Base-by-base conservation (phyloP, 2,113 vertebrate genomes). In the Bufo gargarizans region DNA sequence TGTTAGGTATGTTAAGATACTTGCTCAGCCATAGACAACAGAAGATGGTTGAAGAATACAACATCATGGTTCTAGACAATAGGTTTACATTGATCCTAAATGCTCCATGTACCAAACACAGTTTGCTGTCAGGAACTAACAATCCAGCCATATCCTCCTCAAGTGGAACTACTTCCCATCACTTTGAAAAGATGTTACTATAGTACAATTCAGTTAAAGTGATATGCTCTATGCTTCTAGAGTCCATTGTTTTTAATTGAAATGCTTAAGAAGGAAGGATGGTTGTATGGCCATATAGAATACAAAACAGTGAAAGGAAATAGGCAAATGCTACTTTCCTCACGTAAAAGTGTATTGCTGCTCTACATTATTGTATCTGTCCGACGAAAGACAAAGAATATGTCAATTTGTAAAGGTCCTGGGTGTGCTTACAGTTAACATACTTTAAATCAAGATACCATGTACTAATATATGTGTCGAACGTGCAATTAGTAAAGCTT, bases 101-200 rank as follows among this genome's bases (percentile, higher is more conserved):
- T 94, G 95, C 96, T 93, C 95, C 80, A 86, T 90, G 92, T 96
- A 95, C 94, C 95, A 96, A 96, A 95, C 95, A 95, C 92, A 95
- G 95, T 95, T 93, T 91, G 96, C 96, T 95, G 96, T 96, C 97
- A 97, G 96, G 97, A 95, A 93, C 96, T 90, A 94, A 94, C 93
- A 96, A 98, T 92, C 95, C 97, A 97, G 96, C 96, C 97, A 95
- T 97, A 94, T 97, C 97, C 97, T 94, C 89, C 94, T 96, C 94
- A 93, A 96, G 95, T 94, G 95, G 92, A 94, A 91, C 91, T 90
- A 92, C 93, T 97, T 97, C 96, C 95, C 95, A 92, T 95, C 90
- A 5, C 65, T 91, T 94, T 96, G 95, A 96, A 97, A 95, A 94
- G 95, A 93, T 93, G 93, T 93, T 90, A 91, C 67, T 88, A 95